These are phyloP conservation scores for Megalonaias nervosa DNA, from an alignment of 1,140 invertebrate genomes.

Conservation along the genomic window DNA sequence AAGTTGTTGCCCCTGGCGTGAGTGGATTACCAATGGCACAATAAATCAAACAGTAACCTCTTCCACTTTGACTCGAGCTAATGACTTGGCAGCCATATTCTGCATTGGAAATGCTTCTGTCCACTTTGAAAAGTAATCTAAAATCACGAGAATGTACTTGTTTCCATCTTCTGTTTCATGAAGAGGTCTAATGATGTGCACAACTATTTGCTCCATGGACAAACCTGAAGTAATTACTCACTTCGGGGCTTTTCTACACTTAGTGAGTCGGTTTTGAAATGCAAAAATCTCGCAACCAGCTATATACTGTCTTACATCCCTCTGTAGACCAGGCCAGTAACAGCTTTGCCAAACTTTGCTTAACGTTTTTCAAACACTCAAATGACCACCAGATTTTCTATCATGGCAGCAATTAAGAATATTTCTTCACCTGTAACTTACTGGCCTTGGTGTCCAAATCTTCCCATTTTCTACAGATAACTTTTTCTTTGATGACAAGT, in stretches of 20 bases:
- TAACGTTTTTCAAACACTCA: slow-evolving; percentile 15
- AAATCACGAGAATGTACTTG: slow-evolving; percentile 49
- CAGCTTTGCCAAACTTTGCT: slow-evolving; percentile 1
- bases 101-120: slow-evolving; percentile 45
- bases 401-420: slow-evolving; percentile 13
- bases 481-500: not conserved
- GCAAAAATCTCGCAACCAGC: slow-evolving; percentile 23
- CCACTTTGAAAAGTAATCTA: slow-evolving; percentile 57
- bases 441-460: not conserved
- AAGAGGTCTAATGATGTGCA: slow-evolving; percentile 33
- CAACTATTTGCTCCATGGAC: slow-evolving; percentile 27
- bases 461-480: not conserved
- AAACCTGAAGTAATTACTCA: slow-evolving; percentile 1
- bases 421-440: slow-evolving; percentile 3
- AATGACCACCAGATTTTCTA: not conserved
- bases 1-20: slow-evolving; percentile 63
- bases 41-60: slow-evolving; percentile 65
- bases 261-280: slow-evolving; percentile 8
- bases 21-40: slow-evolving; percentile 59
- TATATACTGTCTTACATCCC: slow-evolving; percentile 18
- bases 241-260: not conserved
- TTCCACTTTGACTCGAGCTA: slow-evolving; percentile 62
- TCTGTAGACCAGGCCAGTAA: slow-evolving; percentile 23
- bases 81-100: slow-evolving; percentile 49
- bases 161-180: slow-evolving; percentile 35